phyloP scores from a whole-genome alignment of 2,888 invertebrate genomes.

The Drosophila prolongata region DNA sequence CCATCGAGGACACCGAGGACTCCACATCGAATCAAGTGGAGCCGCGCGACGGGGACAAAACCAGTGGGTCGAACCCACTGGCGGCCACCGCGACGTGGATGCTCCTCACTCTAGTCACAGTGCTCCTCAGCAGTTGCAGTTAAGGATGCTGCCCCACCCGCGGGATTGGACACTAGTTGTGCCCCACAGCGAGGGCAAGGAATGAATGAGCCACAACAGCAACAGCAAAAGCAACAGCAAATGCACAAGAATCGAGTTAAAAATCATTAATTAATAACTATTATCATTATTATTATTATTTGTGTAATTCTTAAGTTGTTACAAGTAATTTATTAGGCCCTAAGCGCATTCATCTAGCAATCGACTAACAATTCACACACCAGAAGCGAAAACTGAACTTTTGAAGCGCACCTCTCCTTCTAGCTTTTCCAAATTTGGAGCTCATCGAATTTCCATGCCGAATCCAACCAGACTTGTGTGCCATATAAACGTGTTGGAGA shows the following conservation, averaged over 20 bases:
- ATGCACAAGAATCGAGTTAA: conserved; percentile 58
- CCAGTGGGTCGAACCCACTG: conserved; percentile 45
- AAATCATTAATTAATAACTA: conserved; percentile 59
- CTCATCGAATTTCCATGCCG: conserved; percentile 58
- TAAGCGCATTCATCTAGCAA: conserved; percentile 65
- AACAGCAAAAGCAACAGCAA: conserved; percentile 10
- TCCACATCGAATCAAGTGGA: conserved; percentile 39
- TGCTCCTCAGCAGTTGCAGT: conserved; percentile 68
- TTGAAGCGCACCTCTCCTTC: conserved; percentile 28
- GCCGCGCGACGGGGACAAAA: conserved; percentile 43
- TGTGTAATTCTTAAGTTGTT: conserved; percentile 74
- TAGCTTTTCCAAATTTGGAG: conserved; percentile 45
- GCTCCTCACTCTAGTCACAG: conserved; percentile 76
- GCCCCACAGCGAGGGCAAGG: conserved; percentile 6
- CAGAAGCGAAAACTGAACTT: conserved; percentile 27
- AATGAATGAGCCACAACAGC: not conserved
- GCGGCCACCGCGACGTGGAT: conserved; percentile 55
- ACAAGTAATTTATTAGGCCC: conserved; percentile 66
- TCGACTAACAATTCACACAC: conserved; percentile 35
- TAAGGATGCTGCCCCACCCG: conserved; percentile 57
- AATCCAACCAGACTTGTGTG: conserved; percentile 73
- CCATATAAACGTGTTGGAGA: conserved; percentile 70
- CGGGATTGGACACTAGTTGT: conserved; percentile 24
- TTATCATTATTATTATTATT: conserved; percentile 63
- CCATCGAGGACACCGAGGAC: conserved; percentile 13